phyloP scores from a whole-genome alignment of 1,140 invertebrate species.

The Asbolus verrucosus region DNA sequence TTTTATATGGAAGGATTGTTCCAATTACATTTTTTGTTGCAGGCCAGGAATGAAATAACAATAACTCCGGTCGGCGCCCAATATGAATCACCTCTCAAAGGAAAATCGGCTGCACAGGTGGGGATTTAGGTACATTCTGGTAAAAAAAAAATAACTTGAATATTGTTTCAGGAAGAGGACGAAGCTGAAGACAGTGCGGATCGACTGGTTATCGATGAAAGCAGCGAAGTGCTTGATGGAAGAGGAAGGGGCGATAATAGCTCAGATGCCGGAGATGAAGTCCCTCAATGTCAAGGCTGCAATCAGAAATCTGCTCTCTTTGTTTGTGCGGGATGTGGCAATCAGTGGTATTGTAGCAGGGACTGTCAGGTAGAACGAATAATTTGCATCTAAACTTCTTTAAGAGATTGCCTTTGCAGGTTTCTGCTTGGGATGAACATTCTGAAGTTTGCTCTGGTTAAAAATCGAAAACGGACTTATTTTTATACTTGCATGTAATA shows the following conservation, averaged over 20 bases:
- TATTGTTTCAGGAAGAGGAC: slow-evolving; percentile 68
- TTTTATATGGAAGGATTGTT: slow-evolving; percentile 13
- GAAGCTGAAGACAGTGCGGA: slow-evolving; percentile 69
- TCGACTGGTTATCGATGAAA: slow-evolving; percentile 75
- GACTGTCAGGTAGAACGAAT: slow-evolving; percentile 81
- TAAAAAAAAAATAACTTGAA: too few relatives aligned
- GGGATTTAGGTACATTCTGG: too few relatives aligned
- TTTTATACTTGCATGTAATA: slow-evolving; percentile 34
- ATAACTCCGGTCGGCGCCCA: slow-evolving; percentile 68
- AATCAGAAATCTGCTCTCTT: slow-evolving; percentile 81
- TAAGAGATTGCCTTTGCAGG: slow-evolving; percentile 68
- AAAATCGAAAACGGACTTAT: slow-evolving; percentile 50
- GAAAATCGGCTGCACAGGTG: slow-evolving; percentile 45
- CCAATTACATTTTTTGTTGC: slow-evolving; percentile 31
- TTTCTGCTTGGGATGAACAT: slow-evolving; percentile 85
- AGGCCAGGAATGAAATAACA: slow-evolving; percentile 68
- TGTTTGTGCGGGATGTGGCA: slow-evolving; percentile 87
- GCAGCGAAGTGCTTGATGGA: slow-evolving; percentile 67
- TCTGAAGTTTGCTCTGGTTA: slow-evolving; percentile 85
- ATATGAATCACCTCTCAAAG: slow-evolving; percentile 56
- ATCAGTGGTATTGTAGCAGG: slow-evolving; percentile 91
- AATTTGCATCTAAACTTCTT: neutral
- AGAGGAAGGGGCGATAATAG: slow-evolving; percentile 64
- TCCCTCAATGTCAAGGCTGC: slow-evolving; percentile 84
- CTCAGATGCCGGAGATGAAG: slow-evolving; percentile 66